A percentile compares a stretch with the other conserved stretches of the same genome.
Conservation (phyloP, 2,113 vertebrate species). For the Heterochromis multidens region DNA sequence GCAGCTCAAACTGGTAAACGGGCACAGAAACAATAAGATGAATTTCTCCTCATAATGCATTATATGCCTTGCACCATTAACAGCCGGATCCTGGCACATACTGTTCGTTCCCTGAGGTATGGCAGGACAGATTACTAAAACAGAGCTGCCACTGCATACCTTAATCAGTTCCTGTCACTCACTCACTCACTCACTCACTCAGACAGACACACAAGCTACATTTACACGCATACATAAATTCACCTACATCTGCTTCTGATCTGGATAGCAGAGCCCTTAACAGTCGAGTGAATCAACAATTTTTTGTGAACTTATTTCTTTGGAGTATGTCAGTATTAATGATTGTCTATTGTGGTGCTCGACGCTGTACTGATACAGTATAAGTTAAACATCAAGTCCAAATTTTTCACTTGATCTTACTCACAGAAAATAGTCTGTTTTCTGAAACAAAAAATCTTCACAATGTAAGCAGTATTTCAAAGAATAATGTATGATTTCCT, state of each 20-base stretch:
- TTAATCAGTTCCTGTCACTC: slow-evolving; percentile 51
- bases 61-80: slow-evolving; percentile 8
- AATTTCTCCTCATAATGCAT: slow-evolving; percentile 38
- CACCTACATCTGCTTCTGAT: not conserved
- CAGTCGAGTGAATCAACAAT: not conserved
- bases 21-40: slow-evolving; percentile 51
- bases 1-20: slow-evolving; percentile 43
- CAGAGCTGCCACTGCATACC: slow-evolving; percentile 2
- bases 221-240: not conserved
- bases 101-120: slow-evolving; percentile 20
- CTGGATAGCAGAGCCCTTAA: not conserved
- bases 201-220: not conserved
- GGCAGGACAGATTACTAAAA: slow-evolving; percentile 41
- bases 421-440: not conserved
- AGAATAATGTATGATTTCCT: not conserved
- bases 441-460: not conserved
- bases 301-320: not conserved
- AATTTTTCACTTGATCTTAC: not conserved
- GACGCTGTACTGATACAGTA: not conserved
- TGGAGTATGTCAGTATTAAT: not conserved
- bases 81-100: not conserved
- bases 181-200: slow-evolving; percentile 49
- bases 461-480: not conserved
- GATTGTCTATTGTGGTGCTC: not conserved
- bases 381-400: not conserved